Evolutionary conservation across 2,797 vertebrate genomes (phyloP).

Genomic region (Cryptoblepharus egeriae): DNA sequence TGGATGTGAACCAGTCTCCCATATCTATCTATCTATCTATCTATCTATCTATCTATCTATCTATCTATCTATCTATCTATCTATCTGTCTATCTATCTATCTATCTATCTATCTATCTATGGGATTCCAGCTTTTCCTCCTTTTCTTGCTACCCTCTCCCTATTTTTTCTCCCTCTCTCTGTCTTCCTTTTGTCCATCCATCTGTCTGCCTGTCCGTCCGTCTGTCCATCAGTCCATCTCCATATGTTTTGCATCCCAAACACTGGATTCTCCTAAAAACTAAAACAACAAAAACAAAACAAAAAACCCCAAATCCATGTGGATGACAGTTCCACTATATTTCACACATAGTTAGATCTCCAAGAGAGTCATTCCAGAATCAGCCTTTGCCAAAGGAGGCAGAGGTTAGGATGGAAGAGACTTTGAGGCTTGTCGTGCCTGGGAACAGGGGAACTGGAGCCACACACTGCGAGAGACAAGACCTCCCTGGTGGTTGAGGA

Average conservation of each 20-base stretch:
- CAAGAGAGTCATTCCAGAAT: background rate
- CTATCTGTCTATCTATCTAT: no score
- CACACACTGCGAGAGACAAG: background rate
- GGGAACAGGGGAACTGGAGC: background rate
- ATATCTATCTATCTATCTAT: no score
- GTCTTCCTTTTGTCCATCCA: no score
- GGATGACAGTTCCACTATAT: background rate
- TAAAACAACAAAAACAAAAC: no score
- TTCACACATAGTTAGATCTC: background rate
- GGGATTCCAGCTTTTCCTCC: no score
- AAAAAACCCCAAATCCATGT: background rate
- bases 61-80: no score
- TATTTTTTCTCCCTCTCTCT: no score
- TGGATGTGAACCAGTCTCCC: no score
- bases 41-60: no score
- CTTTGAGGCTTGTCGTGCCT: background rate
- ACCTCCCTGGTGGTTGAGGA: constrained; percentile 16
- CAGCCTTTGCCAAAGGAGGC: background rate
- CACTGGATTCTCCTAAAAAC: background rate
- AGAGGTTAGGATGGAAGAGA: background rate
- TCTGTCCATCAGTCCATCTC: background rate
- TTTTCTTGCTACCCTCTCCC: no score
- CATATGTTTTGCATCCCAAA: background rate
- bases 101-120: background rate
- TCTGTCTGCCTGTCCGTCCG: no score